Evolutionary conservation across 2,797 vertebrate species (phyloP).

Genomic region (Pachyuromys duprasi): DNA sequence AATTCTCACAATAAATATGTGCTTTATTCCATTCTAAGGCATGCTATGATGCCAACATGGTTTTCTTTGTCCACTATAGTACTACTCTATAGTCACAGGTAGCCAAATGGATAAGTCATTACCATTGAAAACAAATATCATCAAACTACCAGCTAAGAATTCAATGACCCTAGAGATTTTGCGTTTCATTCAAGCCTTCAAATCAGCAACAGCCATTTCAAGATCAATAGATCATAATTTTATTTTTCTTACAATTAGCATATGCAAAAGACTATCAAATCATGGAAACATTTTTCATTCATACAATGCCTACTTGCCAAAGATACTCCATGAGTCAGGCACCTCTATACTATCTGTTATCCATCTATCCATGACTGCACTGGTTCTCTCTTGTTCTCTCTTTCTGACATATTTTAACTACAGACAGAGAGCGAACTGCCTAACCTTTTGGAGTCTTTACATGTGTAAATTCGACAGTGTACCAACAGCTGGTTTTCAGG

Average conservation of each 20-base stretch:
- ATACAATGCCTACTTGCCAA: neutral
- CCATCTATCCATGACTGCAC: neutral
- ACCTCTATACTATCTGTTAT: neutral
- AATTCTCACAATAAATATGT: slow-evolving; percentile 50
- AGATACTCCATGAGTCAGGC: neutral
- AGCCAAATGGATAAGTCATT: neutral
- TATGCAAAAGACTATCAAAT: neutral
- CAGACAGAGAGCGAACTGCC: neutral
- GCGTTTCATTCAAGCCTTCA: slow-evolving; percentile 47
- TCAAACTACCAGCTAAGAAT: slow-evolving; percentile 74
- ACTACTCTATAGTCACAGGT: slow-evolving; percentile 62
- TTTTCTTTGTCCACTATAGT: neutral
- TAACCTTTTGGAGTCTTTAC: neutral
- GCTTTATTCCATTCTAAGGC: slow-evolving; percentile 46
- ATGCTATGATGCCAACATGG: neutral
- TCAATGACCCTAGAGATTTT: slow-evolving; percentile 67
- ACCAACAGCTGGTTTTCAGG: neutral
- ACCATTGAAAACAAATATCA: slow-evolving; percentile 66
- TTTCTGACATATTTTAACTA: neutral
- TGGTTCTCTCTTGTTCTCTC: neutral
- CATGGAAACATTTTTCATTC: neutral
- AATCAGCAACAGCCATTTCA: slow-evolving; percentile 68
- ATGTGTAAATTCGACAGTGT: slow-evolving; percentile 1
- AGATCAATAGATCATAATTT: slow-evolving; percentile 55
- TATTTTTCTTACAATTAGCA: neutral